Evolutionary conservation across 2,888 invertebrate genomes (phyloP).

Genomic region (Glyphotaelius pellucidus): DNA sequence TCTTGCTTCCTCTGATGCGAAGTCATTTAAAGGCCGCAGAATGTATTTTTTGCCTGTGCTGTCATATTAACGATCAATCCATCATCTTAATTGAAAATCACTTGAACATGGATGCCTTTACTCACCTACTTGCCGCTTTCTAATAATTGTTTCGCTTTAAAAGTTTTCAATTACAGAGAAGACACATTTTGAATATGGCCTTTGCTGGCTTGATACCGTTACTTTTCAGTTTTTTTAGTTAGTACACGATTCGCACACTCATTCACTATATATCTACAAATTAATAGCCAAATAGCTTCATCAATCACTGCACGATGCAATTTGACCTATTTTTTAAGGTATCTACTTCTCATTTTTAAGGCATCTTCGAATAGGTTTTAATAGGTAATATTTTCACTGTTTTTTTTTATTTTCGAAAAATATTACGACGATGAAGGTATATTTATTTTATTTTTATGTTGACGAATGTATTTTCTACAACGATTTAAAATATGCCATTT

Average conservation of each 20-base stretch:
- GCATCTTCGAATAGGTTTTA: neutral
- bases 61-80: slow-evolving; percentile 28
- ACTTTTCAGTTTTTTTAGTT: too few species aligned
- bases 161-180: neutral
- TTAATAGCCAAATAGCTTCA: neutral
- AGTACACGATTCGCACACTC: neutral
- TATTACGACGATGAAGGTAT: too few species aligned
- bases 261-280: neutral
- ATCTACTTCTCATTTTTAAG: neutral
- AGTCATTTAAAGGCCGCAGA: neutral
- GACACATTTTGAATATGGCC: neutral
- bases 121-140: neutral
- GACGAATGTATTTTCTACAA: too few species aligned
- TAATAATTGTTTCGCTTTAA: neutral
- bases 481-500: too few species aligned
- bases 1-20: slow-evolving; percentile 17
- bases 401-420: too few species aligned
- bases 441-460: too few species aligned
- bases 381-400: too few species aligned
- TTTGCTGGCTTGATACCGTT: neutral
- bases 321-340: too few species aligned
- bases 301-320: neutral
- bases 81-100: slow-evolving; percentile 22
- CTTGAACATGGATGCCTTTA: neutral
- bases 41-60: slow-evolving; percentile 9